Evolutionary conservation across 2,888 invertebrate species (phyloP).

Genomic region (Eulithis testata): DNA sequence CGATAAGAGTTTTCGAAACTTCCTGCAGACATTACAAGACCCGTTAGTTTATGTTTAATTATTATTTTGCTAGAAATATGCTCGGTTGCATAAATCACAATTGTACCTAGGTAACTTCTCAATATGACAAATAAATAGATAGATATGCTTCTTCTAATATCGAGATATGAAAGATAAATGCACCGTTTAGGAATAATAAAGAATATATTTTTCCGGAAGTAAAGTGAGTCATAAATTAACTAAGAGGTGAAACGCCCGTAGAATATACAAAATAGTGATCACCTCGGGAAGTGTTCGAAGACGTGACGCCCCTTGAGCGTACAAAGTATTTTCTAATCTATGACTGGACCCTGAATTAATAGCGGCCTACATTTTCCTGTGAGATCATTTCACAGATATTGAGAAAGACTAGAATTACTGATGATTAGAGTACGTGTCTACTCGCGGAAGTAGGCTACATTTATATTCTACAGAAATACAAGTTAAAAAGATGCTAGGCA

Average conservation of each 20-base stretch:
- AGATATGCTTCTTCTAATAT: too few relatives aligned
- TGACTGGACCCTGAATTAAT: constrained; percentile 50
- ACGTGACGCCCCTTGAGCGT: constrained; percentile 62
- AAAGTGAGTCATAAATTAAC: neutral
- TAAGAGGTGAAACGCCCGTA: neutral
- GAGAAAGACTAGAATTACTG: constrained; percentile 3
- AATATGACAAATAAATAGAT: too few relatives aligned
- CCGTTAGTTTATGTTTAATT: neutral
- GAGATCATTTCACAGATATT: constrained; percentile 25
- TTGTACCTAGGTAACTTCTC: too few relatives aligned
- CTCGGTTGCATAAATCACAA: neutral
- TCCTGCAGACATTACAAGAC: constrained; percentile 10
- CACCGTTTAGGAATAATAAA: too few relatives aligned
- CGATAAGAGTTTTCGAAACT: constrained; percentile 20
- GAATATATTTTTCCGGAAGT: too few relatives aligned
- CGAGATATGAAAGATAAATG: too few relatives aligned
- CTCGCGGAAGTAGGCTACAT: neutral
- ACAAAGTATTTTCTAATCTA: constrained; percentile 2
- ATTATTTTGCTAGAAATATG: neutral
- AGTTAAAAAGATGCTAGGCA: too few relatives aligned
- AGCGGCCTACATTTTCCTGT: constrained; percentile 33
- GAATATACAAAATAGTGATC: constrained; percentile 20
- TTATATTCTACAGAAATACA: too few relatives aligned
- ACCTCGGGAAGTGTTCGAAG: constrained; percentile 48
- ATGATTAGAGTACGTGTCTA: neutral